phyloP scores from a whole-genome alignment of 2,888 invertebrate species.

The Pandemis heparana region DNA sequence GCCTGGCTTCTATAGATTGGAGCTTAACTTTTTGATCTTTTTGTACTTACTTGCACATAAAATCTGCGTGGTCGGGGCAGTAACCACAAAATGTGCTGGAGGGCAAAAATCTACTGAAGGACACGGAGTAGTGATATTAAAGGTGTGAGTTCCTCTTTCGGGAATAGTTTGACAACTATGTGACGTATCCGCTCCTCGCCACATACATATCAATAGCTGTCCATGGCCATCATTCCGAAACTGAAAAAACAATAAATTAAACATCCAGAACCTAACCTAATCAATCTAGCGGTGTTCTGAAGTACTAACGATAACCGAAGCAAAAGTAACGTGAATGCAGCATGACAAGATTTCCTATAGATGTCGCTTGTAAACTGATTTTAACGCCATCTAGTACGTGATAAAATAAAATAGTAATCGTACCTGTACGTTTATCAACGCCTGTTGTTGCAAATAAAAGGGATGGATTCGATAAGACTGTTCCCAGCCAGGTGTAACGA shows the following conservation, averaged over 20 bases:
- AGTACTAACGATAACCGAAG: background rate
- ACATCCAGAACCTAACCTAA: conserved; percentile 38
- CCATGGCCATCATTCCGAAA: conserved; percentile 85
- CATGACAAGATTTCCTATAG: conserved; percentile 3
- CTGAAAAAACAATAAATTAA: conserved; percentile 54
- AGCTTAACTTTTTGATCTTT: conserved; percentile 34
- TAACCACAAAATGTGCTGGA: conserved; percentile 81
- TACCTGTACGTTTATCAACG: conserved; percentile 69
- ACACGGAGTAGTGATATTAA: conserved; percentile 82
- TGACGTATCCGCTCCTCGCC: conserved; percentile 75
- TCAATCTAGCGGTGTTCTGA: background rate
- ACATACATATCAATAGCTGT: conserved; percentile 85
- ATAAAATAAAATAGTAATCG: background rate
- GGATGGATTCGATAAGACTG: conserved; percentile 83
- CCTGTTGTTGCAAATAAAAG: conserved; percentile 68
- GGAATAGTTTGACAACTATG: conserved; percentile 79
- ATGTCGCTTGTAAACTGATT: conserved; percentile 6
- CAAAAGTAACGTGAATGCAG: background rate
- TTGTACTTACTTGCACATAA: conserved; percentile 86
- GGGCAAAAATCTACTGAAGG: conserved; percentile 80
- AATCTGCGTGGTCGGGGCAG: conserved; percentile 78
- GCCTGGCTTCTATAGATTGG: conserved; percentile 60
- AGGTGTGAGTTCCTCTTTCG: conserved; percentile 72
- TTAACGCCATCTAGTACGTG: conserved; percentile 21
- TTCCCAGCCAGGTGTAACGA: conserved; percentile 81